A percentile compares a stretch with the other conserved stretches of the same genome.
These are phyloP conservation scores for Drosophila punjabiensis DNA, from an alignment of 1,140 invertebrate genomes.

Conservation along the genomic window DNA sequence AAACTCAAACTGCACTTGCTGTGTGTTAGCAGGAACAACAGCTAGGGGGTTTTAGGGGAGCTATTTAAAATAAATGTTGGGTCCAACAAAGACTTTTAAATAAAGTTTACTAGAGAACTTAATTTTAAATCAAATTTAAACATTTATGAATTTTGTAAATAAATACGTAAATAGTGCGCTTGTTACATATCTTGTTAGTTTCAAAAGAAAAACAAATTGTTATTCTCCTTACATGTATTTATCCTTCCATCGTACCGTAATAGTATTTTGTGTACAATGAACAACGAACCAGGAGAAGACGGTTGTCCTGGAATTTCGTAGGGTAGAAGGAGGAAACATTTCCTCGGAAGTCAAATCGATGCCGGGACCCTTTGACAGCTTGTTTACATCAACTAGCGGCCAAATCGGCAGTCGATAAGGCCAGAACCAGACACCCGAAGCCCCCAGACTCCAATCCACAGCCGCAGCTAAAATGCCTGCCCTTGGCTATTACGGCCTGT, in stretches of 20 bases:
- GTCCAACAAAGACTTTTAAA: background rate
- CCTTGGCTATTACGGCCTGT: constrained; percentile 38
- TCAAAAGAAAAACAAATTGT: background rate
- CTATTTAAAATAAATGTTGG: too few relatives aligned
- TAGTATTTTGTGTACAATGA: too few relatives aligned
- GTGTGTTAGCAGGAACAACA: background rate
- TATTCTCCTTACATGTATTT: background rate
- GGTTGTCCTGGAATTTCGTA: background rate
- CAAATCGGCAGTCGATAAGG: constrained; percentile 28
- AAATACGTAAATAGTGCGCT: background rate
- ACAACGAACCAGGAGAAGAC: background rate
- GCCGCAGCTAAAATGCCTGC: constrained; percentile 4
- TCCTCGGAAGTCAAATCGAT: constrained; percentile 66
- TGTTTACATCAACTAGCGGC: constrained; percentile 67
- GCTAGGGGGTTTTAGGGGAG: too few relatives aligned
- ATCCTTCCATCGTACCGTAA: background rate
- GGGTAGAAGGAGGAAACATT: constrained; percentile 29
- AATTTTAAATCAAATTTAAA: background rate
- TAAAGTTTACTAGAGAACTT: background rate
- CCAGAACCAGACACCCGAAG: constrained; percentile 26
- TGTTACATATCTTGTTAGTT: background rate
- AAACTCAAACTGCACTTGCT: constrained; percentile 22
- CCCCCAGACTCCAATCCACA: background rate
- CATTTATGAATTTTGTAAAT: too few relatives aligned
- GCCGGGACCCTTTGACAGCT: constrained; percentile 68